phyloP scores from a whole-genome alignment of 2,888 invertebrate genomes.

The Drosophila phalerata region DNA sequence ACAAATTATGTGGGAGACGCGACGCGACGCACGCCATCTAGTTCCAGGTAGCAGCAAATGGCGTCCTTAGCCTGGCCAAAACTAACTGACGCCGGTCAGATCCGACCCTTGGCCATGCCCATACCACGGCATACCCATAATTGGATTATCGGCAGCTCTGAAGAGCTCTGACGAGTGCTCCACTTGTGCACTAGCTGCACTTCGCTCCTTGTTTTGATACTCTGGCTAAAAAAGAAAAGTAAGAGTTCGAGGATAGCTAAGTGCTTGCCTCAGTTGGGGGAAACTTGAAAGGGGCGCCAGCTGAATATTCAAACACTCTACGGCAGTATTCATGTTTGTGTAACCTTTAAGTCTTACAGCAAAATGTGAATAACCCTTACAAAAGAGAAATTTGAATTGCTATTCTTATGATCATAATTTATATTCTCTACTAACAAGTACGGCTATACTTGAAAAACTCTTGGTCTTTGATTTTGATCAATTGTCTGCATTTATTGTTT shows the following conservation, averaged over 20 bases:
- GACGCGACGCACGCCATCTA: slow-evolving; percentile 31
- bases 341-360: slow-evolving; percentile 29
- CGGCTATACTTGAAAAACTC: no score
- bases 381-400: background rate
- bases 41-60: slow-evolving; percentile 7
- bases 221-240: slow-evolving; percentile 41
- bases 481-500: no score
- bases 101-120: slow-evolving; percentile 49
- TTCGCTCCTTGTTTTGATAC: slow-evolving; percentile 49
- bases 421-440: background rate
- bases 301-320: slow-evolving; percentile 10
- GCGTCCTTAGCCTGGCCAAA: slow-evolving; percentile 10
- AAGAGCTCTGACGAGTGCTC: slow-evolving; percentile 71
- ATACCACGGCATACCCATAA: slow-evolving; percentile 55
- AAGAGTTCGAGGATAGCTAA: slow-evolving; percentile 43
- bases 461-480: no score
- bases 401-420: slow-evolving; percentile 7
- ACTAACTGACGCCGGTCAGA: slow-evolving; percentile 23
- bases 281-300: background rate
- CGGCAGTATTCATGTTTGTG: slow-evolving; percentile 24
- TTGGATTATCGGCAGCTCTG: slow-evolving; percentile 74
- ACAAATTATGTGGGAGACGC: slow-evolving; percentile 70
- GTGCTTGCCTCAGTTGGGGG: background rate
- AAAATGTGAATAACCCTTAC: background rate
- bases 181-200: slow-evolving; percentile 59